phyloP scores from a whole-genome alignment of 53 echinoderm and acorn worm species.

The Zoroaster sp. region DNA sequence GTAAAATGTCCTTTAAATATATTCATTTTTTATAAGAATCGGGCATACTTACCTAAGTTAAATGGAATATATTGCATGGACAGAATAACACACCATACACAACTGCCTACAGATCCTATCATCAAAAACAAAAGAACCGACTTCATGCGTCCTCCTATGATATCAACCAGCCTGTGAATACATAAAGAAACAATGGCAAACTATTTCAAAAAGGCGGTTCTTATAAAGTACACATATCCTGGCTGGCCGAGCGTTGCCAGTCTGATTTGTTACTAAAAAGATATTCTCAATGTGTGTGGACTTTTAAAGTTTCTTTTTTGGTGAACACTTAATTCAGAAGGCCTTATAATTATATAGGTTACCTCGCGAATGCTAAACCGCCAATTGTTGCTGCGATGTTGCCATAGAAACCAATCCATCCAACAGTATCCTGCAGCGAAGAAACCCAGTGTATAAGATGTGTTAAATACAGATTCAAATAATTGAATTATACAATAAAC shows the following conservation, averaged over 20 bases:
- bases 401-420: constrained; percentile 47
- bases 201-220: too few relatives aligned
- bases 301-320: too few relatives aligned
- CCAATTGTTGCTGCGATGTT: constrained; percentile 83
- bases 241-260: too few relatives aligned
- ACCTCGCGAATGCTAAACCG: constrained; percentile 68
- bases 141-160: constrained; percentile 51
- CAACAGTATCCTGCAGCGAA: constrained; percentile 6
- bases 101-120: background rate
- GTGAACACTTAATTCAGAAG: too few relatives aligned
- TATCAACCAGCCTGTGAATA: constrained; percentile 11
- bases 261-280: too few relatives aligned
- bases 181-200: too few relatives aligned
- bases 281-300: too few relatives aligned
- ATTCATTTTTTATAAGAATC: background rate
- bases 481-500: too few relatives aligned
- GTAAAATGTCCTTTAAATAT: background rate
- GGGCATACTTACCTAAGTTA: constrained; percentile 55
- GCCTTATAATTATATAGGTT: too few relatives aligned
- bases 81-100: constrained; percentile 44
- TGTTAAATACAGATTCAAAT: too few relatives aligned
- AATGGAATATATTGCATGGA: constrained; percentile 58
- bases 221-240: too few relatives aligned
- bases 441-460: background rate
- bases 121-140: constrained; percentile 28